These are phyloP conservation scores for Phyllopteryx taeniolatus DNA, from an alignment of 2,113 vertebrate genomes.

Conservation along the genomic window DNA sequence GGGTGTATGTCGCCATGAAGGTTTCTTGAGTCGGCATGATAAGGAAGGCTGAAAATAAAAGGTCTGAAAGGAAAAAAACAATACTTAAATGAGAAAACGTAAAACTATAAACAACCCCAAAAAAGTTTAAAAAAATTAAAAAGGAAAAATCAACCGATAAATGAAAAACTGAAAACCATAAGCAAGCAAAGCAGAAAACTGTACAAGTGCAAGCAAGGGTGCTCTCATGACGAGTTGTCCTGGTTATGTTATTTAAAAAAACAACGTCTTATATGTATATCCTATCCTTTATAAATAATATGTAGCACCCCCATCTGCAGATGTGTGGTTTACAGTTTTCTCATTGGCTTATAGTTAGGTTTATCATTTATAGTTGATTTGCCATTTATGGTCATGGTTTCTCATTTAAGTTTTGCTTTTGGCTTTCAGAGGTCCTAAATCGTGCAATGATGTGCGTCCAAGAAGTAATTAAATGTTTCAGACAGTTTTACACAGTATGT, in stretches of 20 bases:
- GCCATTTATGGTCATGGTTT: constrained; percentile 40
- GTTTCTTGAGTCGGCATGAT: constrained; percentile 59
- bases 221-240: constrained; percentile 20
- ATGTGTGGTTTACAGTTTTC: constrained; percentile 25
- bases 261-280: background rate
- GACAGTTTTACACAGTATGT: background rate
- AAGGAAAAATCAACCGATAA: background rate
- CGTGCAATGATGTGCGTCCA: background rate
- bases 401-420: constrained; percentile 39
- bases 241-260: background rate
- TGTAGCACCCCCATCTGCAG: constrained; percentile 41
- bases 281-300: constrained; percentile 3
- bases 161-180: constrained; percentile 24
- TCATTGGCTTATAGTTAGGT: constrained; percentile 38
- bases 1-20: constrained; percentile 53
- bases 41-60: constrained; percentile 55
- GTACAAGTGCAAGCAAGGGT: constrained; percentile 25
- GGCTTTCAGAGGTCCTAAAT: constrained; percentile 23
- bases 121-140: background rate
- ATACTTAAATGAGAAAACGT: constrained; percentile 47
- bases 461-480: background rate
- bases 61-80: constrained; percentile 50
- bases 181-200: constrained; percentile 34
- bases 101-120: constrained; percentile 4
- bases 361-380: constrained; percentile 46